These are phyloP conservation scores for Hetaerina americana DNA, from an alignment of 1,140 invertebrate species.

Conservation along the genomic window DNA sequence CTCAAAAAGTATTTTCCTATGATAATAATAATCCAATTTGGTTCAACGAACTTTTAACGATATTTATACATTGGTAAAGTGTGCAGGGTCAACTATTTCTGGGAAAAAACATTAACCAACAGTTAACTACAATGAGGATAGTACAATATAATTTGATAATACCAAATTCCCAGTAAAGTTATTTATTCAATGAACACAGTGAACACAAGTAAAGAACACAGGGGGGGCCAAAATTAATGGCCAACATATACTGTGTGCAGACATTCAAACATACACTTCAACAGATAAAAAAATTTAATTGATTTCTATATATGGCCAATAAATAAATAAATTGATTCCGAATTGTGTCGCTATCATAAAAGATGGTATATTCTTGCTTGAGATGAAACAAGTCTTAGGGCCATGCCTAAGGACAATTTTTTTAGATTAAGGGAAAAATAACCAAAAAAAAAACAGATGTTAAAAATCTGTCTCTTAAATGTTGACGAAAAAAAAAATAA, in stretches of 20 bases:
- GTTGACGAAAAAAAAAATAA: too few species aligned
- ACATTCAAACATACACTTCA: background rate
- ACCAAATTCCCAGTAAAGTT: background rate
- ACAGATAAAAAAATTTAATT: background rate
- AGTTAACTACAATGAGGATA: background rate
- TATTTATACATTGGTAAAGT: background rate
- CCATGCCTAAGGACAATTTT: too few species aligned
- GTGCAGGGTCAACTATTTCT: background rate
- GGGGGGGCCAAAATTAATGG: background rate
- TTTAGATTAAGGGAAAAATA: too few species aligned
- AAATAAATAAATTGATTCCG: background rate
- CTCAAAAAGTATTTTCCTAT: background rate
- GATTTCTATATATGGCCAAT: background rate
- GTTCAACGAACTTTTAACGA: background rate
- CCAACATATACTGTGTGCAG: background rate
- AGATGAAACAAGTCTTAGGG: too few species aligned
- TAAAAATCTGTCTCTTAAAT: too few species aligned
- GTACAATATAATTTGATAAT: background rate
- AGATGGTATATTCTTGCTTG: too few species aligned
- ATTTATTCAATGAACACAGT: background rate
- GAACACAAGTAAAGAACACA: background rate
- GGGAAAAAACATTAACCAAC: background rate
- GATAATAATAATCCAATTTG: too few species aligned
- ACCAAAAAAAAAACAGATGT: too few species aligned
- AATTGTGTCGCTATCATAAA: too few species aligned